Percentiles rank a stretch among this genome's conserved stretches.
Conservation (phyloP, 1,140 invertebrate genomes). For the Stratiolaelaps scimitus region DNA sequence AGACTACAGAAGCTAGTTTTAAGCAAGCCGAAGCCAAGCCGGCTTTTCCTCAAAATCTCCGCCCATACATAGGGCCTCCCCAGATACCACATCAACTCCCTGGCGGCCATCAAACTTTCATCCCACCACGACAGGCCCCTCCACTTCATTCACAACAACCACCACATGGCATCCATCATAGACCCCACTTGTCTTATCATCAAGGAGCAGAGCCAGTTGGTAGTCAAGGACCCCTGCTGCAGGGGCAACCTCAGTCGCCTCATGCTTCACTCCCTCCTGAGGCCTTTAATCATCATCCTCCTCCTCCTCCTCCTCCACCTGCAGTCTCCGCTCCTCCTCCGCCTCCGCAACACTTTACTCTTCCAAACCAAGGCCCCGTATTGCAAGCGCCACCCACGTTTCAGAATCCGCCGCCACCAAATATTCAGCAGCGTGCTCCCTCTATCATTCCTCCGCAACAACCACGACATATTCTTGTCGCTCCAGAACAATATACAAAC, state of each 20-base stretch:
- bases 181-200: background rate
- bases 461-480: background rate
- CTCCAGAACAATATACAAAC: background rate
- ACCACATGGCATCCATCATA: background rate
- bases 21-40: background rate
- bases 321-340: no score
- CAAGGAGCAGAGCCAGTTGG: background rate
- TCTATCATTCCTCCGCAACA: background rate
- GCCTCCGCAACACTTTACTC: no score
- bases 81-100: background rate
- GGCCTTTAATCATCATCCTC: no score
- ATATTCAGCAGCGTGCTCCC: background rate
- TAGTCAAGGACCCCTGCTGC: no score
- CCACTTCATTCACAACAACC: background rate
- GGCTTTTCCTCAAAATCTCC: background rate
- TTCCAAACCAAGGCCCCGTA: no score
- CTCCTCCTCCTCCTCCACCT: no score
- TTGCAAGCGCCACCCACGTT: background rate
- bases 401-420: background rate
- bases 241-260: no score
- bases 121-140: background rate
- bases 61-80: background rate
- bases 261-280: no score
- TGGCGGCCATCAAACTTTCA: background rate
- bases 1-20: constrained; percentile 16